Evolutionary conservation across 2,113 vertebrate species (phyloP).

Genomic region (Pyxicephalus adspersus): DNA sequence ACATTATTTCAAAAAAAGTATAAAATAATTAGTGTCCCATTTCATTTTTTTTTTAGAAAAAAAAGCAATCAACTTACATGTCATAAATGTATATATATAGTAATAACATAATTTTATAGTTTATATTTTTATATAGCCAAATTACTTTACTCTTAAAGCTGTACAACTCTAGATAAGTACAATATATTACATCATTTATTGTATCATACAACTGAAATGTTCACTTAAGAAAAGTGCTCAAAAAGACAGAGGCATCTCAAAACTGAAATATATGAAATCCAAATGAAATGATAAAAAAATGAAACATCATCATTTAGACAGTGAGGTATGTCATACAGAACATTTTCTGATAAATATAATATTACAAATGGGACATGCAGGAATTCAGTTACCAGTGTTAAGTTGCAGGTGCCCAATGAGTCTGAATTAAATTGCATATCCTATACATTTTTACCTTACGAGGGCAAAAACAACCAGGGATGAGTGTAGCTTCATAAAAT

Average conservation of each 20-base stretch:
- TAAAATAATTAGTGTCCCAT: neutral
- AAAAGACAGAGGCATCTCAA: neutral
- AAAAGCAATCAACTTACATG: conserved; percentile 18
- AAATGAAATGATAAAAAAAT: neutral
- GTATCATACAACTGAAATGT: conserved; percentile 17
- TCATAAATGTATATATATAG: conserved; percentile 42
- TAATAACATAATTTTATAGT: conserved; percentile 34
- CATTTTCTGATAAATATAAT: neutral
- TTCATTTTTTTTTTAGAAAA: conserved; percentile 17
- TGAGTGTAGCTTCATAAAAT: too few relatives aligned
- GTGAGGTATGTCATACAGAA: neutral
- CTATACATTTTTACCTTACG: too few relatives aligned
- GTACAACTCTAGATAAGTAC: conserved; percentile 48
- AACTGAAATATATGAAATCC: neutral
- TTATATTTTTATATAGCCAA: conserved; percentile 42
- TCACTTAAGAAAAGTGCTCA: conserved; percentile 15
- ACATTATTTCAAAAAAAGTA: conserved; percentile 24
- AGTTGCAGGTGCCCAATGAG: too few relatives aligned
- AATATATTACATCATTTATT: conserved; percentile 41
- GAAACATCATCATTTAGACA: neutral
- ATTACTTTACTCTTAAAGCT: conserved; percentile 47
- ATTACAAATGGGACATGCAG: neutral
- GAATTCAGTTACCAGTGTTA: too few relatives aligned
- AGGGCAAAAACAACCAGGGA: too few relatives aligned
- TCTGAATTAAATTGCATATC: too few relatives aligned